Evolutionary conservation across 2,113 vertebrate species (phyloP).

Genomic region (Melanostigma gelatinosum): DNA sequence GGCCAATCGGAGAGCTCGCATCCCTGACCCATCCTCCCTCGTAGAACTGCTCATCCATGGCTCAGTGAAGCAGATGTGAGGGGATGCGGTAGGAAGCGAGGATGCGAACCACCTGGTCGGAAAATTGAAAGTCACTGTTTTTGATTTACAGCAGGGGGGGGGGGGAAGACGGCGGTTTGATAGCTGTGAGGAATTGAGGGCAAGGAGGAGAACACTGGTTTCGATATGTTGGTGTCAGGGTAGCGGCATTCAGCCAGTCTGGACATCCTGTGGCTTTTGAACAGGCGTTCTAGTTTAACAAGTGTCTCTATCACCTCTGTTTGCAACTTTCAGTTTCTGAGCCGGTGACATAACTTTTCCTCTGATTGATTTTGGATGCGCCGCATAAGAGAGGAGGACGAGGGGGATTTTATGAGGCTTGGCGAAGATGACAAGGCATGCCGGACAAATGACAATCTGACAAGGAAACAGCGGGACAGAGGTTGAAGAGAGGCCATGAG

Average conservation of each 20-base stretch:
- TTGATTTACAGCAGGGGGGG: background rate
- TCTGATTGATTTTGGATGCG: constrained; percentile 34
- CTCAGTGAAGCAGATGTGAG: constrained; percentile 72
- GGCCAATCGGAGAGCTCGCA: constrained; percentile 75
- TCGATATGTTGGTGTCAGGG: background rate
- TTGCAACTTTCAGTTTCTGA: constrained; percentile 21
- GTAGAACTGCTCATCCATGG: constrained; percentile 74
- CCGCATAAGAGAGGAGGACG: constrained; percentile 27
- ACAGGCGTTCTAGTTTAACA: constrained; percentile 15
- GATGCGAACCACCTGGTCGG: constrained; percentile 46
- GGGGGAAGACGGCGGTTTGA: constrained; percentile 1
- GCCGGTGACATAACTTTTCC: constrained; percentile 12
- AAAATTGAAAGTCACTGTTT: constrained; percentile 18
- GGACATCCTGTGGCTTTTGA: constrained; percentile 25
- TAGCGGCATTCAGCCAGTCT: constrained; percentile 15
- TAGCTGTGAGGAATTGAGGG: constrained; percentile 1
- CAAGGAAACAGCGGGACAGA: constrained; percentile 55
- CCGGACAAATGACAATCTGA: constrained; percentile 60
- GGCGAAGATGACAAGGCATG: constrained; percentile 59
- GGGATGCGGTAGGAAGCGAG: constrained; percentile 55
- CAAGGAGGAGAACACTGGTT: background rate
- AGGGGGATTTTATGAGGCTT: constrained; percentile 33
- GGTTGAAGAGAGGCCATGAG: constrained; percentile 78
- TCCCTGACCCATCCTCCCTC: constrained; percentile 75
- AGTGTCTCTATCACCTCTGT: constrained; percentile 38